Base-by-base conservation (phyloP, 2,113 vertebrate species). In the Sula dactylatra region DNA sequence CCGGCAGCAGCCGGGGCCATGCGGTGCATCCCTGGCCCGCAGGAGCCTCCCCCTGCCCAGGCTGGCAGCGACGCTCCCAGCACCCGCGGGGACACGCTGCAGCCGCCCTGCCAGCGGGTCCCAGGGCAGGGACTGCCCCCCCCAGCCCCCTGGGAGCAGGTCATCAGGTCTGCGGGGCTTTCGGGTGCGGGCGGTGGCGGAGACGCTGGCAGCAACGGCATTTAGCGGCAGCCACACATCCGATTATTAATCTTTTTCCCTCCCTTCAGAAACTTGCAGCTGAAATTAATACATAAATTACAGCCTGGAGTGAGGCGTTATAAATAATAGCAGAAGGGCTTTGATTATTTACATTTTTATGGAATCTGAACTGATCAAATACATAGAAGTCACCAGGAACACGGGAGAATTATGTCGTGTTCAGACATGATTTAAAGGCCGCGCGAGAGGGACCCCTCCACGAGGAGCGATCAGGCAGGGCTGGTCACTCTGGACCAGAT, bases 321-420 rank as follows among this genome's bases (percentile, higher is more conserved):
- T 98, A 98, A 98, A 98, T 98, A 98, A 98, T 71, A 92, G 95
- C 97, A 96, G 97, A 98, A 97, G 97, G 94, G 97, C 95, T 98
- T 97, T 32, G 97, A 98, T 98, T 98, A 98, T 98, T 98, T 98
- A 98, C 98, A 98, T 98, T 98, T 98, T 98, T 98, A 98, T 98
- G 98, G 97, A 97, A 98, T 97, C 97, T 96, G 97, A 97, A 97
- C 97, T 96, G 97, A 98, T 97, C 98, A 97, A 98, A 97, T 87
- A 95, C 94, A 94, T 38, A 92, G 97, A 97, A 96, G 93, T 95
- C 97, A 96, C 93, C 82, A 96, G 97, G 96, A 97, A 96, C 97
- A 96, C 73, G 96, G 92, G 95, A 98, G 97, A 98, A 97, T 98
- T 97, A 98, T 97, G 97, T 93, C 45, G 69, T 94, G 96, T 96